These are phyloP conservation scores for Oxytorus armatus DNA, from an alignment of 2,888 invertebrate genomes.

Conservation along the genomic window DNA sequence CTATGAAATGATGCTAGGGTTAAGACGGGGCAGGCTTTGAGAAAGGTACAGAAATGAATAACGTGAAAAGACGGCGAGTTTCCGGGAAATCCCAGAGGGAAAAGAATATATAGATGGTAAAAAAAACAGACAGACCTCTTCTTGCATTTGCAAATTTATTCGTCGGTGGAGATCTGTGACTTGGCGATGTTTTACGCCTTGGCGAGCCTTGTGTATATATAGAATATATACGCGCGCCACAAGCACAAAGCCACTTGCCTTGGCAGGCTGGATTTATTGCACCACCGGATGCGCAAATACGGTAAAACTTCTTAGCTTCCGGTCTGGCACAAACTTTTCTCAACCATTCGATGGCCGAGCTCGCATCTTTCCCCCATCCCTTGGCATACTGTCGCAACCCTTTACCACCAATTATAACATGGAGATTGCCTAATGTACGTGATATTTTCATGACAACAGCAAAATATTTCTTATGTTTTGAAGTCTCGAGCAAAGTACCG, in stretches of 20 bases:
- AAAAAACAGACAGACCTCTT: conserved; percentile 25
- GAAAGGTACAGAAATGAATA: conserved; percentile 60
- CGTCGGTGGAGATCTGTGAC: conserved; percentile 66
- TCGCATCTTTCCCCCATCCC: conserved; percentile 44
- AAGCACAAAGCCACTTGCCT: conserved; percentile 35
- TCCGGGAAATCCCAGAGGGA: conserved; percentile 45
- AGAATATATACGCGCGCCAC: conserved; percentile 40
- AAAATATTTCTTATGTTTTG: conserved; percentile 3
- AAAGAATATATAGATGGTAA: conserved; percentile 26
- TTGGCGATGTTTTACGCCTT: conserved; percentile 67
- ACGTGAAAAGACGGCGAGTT: conserved; percentile 65
- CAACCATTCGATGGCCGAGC: conserved; percentile 66
- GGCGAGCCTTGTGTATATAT: conserved; percentile 21
- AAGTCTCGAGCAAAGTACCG: background rate
- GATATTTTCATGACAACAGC: background rate
- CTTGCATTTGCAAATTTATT: conserved; percentile 69
- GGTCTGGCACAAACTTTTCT: conserved; percentile 82
- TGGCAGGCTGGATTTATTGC: conserved; percentile 79
- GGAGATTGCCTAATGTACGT: conserved; percentile 35
- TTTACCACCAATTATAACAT: conserved; percentile 8
- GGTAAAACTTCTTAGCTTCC: conserved; percentile 84
- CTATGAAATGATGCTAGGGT: conserved; percentile 3
- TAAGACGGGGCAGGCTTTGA: conserved; percentile 17
- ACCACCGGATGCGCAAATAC: conserved; percentile 83
- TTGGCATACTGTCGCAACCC: conserved; percentile 40